Conservation (phyloP, 2,888 invertebrate genomes). For the Drosophila aldrichi region DNA sequence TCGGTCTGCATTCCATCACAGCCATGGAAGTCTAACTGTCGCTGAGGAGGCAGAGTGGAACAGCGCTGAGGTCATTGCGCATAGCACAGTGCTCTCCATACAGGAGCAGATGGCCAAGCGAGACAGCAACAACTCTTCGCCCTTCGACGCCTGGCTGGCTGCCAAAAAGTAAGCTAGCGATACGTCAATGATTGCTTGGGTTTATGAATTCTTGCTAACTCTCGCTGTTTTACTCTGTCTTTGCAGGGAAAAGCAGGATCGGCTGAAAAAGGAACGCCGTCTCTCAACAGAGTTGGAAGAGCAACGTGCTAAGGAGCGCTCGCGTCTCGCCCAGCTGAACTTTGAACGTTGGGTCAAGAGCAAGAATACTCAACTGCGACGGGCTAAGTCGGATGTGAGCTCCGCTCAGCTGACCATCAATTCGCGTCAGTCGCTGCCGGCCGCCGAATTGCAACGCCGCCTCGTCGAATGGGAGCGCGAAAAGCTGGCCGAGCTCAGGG, state of each 20-base stretch:
- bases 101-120: background rate
- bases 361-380: slow-evolving; percentile 25
- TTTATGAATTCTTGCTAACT: background rate
- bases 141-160: slow-evolving; percentile 40
- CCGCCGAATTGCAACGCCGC: slow-evolving; percentile 14
- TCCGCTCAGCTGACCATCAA: background rate
- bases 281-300: slow-evolving; percentile 11
- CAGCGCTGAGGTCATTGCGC: slow-evolving; percentile 5
- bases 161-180: slow-evolving; percentile 39
- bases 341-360: slow-evolving; percentile 31
- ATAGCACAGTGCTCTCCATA: slow-evolving; percentile 2
- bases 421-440: background rate
- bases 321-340: slow-evolving; percentile 12
- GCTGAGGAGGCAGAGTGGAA: background rate
- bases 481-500: slow-evolving; percentile 29
- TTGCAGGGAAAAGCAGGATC: slow-evolving; percentile 22
- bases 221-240: too few relatives aligned
- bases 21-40: background rate
- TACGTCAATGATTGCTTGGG: background rate
- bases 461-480: slow-evolving; percentile 37
- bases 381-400: slow-evolving; percentile 38
- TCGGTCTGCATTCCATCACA: background rate
- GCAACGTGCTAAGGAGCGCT: slow-evolving; percentile 17
- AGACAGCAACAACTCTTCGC: background rate
- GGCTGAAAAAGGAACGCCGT: slow-evolving; percentile 9